Evolutionary conservation across 2,888 invertebrate species (phyloP), one percentile per base, ranked within the genome.

Genomic region (Orthonevra nobilis): DNA sequence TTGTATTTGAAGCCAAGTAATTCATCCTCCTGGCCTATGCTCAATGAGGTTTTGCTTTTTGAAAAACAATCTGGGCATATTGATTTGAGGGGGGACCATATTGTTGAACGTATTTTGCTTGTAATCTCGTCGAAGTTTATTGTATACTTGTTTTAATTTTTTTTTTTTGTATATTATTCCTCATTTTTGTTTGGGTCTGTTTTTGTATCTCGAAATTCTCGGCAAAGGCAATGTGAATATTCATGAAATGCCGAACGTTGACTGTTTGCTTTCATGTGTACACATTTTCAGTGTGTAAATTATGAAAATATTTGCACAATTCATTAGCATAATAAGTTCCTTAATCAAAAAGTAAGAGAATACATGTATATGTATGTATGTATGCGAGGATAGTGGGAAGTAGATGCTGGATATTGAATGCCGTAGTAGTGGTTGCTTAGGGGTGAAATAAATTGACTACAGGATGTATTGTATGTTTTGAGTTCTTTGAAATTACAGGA

Each of bases 241-340:
- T 54, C 38, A 38, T 46, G 28, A 14, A 9, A 46, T 46, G 46
- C 15, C 26, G 15, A 28, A 46, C 28, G 28, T 17, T 17, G 38
- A 28, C 15, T 40, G 40, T 54, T 54, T 54, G 38, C 23, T 36
- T 54, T 26, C 36, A 5, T 54, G 26, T 23, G 54, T 54, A 28
- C 54, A 54, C 38, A 17, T 17, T 26, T 17, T 17, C 15, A 28
- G 48, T 19, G 20, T 40, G 58, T 58, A 68, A 58, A 58, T 58
- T 68, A 42, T 58, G 68, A 68, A 68, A 68, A 68, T 58, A 58
- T 68, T 68, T 58, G 48, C 40, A 58, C 68, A 40, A 36, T 68
- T 68, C 68, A 58, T 68, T 58, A 58, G 58, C 68, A 68, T 69
- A 69, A 69, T 69, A 68, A 58, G 36, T 58, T 68, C 23, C 32